Percentiles rank a stretch among this genome's conserved stretches.
Conservation (phyloP, 1,140 invertebrate species). For the Meloidogyne chitwoodi region DNA sequence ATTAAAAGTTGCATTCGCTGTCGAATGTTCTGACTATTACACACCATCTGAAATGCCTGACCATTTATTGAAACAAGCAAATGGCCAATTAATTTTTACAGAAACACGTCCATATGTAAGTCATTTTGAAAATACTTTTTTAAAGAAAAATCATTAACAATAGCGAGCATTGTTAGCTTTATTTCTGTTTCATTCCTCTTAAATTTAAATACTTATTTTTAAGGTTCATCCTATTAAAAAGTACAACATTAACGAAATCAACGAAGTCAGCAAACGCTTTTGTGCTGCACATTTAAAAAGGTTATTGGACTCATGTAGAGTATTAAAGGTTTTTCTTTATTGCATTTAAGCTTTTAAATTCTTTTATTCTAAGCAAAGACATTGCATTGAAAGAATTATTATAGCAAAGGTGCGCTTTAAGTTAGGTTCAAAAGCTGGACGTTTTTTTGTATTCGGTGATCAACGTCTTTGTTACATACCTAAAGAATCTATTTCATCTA, state of each 20-base stretch:
- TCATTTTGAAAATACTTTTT: neutral
- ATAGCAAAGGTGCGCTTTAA: constrained; percentile 53
- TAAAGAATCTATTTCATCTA: constrained; percentile 45
- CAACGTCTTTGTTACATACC: constrained; percentile 57
- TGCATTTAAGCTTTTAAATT: neutral
- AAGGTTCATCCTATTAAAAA: constrained; percentile 52
- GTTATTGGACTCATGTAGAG: constrained; percentile 48
- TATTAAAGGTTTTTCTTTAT: constrained; percentile 41
- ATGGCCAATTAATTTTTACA: constrained; percentile 50
- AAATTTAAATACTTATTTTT: constrained; percentile 2
- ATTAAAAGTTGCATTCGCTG: constrained; percentile 54
- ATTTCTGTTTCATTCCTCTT: too few relatives aligned
- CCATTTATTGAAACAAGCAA: constrained; percentile 40
- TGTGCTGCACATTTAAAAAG: constrained; percentile 56
- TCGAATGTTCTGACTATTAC: constrained; percentile 53
- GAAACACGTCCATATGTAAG: constrained; percentile 51
- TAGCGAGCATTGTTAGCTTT: too few relatives aligned
- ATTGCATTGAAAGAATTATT: constrained; percentile 48
- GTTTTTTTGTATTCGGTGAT: constrained; percentile 58
- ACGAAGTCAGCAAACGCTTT: constrained; percentile 51
- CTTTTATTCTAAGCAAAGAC: constrained; percentile 53
- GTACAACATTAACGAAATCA: constrained; percentile 51
- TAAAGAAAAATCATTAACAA: too few relatives aligned
- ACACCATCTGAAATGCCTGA: constrained; percentile 54
- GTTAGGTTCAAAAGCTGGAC: constrained; percentile 42